phyloP scores from a whole-genome alignment of 1,140 invertebrate species.

The Nephotettix cincticeps region DNA sequence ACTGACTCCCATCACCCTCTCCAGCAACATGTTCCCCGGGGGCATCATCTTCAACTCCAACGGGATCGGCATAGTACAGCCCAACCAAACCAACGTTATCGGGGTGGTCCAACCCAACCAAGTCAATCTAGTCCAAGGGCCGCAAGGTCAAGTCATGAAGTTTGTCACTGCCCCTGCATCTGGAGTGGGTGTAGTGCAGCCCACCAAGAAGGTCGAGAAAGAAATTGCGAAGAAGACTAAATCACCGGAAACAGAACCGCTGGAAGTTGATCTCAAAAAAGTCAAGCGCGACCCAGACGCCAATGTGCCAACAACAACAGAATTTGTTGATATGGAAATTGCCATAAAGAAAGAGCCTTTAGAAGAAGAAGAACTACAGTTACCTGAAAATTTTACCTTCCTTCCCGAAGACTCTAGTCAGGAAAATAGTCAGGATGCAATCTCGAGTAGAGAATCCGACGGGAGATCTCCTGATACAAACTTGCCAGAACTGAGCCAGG shows the following conservation, averaged over 20 bases:
- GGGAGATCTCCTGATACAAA: not conserved
- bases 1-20: not conserved
- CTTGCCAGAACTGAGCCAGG: not conserved
- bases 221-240: too few species aligned
- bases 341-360: not conserved
- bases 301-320: not conserved
- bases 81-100: not conserved
- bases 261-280: not conserved
- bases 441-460: not conserved
- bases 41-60: not conserved
- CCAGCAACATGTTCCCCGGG: not conserved
- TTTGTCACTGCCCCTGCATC: too few species aligned
- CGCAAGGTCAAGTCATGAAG: not conserved
- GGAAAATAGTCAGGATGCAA: not conserved
- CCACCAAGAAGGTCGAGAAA: not conserved
- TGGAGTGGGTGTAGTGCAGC: not conserved
- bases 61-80: not conserved
- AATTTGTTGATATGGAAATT: conserved; percentile 9
- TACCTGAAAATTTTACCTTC: not conserved
- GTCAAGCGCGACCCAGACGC: not conserved
- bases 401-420: not conserved
- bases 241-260: not conserved
- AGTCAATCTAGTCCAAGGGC: not conserved
- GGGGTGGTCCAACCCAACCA: not conserved
- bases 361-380: not conserved